Evolutionary conservation across 1,140 invertebrate genomes (phyloP), one percentile per base, ranked within the genome.

Genomic region (Plutomurus gul): DNA sequence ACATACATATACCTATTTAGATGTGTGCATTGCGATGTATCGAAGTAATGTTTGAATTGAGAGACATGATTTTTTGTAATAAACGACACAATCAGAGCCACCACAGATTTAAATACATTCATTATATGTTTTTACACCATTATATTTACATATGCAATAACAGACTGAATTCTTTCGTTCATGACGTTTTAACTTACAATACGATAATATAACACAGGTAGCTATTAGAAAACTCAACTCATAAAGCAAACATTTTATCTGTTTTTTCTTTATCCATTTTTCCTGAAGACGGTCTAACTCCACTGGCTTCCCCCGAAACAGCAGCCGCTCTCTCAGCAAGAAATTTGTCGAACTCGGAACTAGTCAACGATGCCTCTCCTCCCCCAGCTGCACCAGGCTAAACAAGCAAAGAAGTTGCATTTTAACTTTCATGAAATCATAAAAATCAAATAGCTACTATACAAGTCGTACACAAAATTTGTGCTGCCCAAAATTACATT

Each of bases 291-390:
- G 72, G 40, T 39, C 51, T 39, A 2, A 20, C 56, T 36, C 25
- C 37, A n/a, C 37, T 73, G 16, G 75, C 33, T 16, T 65, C 56
- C 16, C 27, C 27, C 27, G 56, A 22, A 1, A 93, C 94, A 11
- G 93, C 94, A 18, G 94, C 93, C 25, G 95, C 95, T 83, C 96
- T 88, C 85, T 96, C 94, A 1, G 93, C 93, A 33, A 97, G 88
- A 87, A 97, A 98, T 84, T 93, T 90, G 85, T 97, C 95, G 88
- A 98, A 98, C 86, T 97, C 95, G 82, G 93, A 93, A 82, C 93
- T 94, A 16, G 94, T 95, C 27, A 94, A 87, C 8, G 93, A 92
- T 84, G 93, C 92, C 85, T 92, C 91, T 18, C 39, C 85, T 8
- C 83, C 75, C 73, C 84, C 75, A 16, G n/a, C 37, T 70, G 56